These are phyloP conservation scores for Rhineura floridana DNA, from an alignment of 2,113 vertebrate genomes.

Conservation along the genomic window DNA sequence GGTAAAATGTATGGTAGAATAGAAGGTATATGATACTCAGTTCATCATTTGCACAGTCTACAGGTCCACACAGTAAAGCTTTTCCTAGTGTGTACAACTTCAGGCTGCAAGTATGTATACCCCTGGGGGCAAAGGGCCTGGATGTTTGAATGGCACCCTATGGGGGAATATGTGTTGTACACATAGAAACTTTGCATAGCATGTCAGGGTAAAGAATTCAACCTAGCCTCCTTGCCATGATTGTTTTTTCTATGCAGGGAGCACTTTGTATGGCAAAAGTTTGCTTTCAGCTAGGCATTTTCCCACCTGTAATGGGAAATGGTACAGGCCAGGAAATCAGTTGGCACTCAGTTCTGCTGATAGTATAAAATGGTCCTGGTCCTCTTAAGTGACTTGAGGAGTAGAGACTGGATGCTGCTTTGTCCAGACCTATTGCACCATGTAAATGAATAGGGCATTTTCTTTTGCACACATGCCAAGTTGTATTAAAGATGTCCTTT, in stretches of 20 bases:
- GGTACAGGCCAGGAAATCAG: not conserved
- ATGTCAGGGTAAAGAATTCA: not conserved
- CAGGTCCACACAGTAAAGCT: not conserved
- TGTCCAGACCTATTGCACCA: not conserved
- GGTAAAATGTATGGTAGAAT: not conserved
- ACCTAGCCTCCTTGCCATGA: not conserved
- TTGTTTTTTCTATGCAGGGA: not conserved
- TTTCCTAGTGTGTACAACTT: not conserved
- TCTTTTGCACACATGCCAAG: not conserved
- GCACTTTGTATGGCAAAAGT: not conserved
- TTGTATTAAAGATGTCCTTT: not conserved
- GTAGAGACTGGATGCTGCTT: not conserved
- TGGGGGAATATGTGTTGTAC: not conserved
- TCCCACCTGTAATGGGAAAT: not conserved
- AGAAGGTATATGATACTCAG: not conserved
- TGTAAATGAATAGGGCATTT: no score
- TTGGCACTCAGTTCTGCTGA: not conserved
- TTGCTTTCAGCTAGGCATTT: not conserved
- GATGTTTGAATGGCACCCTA: not conserved
- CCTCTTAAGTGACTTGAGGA: no score
- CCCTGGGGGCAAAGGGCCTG: not conserved
- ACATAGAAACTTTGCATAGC: not conserved
- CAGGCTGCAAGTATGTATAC: not conserved
- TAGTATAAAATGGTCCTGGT: not conserved
- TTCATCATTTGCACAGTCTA: no score